Evolutionary conservation across 1,140 invertebrate genomes (phyloP), one percentile per base, ranked within the genome.

Genomic region (Drosophila malerkotliana): DNA sequence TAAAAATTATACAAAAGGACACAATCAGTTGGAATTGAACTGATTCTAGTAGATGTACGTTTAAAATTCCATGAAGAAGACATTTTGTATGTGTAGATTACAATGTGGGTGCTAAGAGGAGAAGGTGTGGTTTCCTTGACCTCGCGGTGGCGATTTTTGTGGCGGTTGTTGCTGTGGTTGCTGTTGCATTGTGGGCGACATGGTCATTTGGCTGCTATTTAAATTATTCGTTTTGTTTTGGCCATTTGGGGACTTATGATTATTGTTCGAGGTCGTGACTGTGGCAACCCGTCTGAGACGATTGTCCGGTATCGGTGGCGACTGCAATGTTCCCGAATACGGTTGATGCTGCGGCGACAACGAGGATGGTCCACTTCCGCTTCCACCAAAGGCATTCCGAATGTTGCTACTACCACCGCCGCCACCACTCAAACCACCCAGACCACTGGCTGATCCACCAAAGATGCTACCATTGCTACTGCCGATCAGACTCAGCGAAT

Each of bases 11-110:
- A 85, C 48, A 76, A 58, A 45, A 44, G 59, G 78, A 59, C 47
- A 53, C 57, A 34, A 21, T 32, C 12, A 14, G 57, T 30, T 48
- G 28, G 30, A 26, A 52, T 18, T 52, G 34, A 12, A n/a, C 41
- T 47, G 18, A 21, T 18, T 32, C 28, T 47, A 8, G 10, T 48
- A 34, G 15, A 32, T 51, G 32, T 41, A 61, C 62, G 45, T 57
- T 79, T 83, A 79, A 87, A 88, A 82, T 73, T 79, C 79, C 72
- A 88, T 71, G 63, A 87, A 88, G 83, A 87, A 87, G 83, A 88
- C 83, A 72, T 79, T 83, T 68, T 74, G 58, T 62, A 84, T 57
- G 41, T 67, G 45, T 61, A 52, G 66, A 41, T 58, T 60, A 60
- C 60, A 72, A 41, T 77, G 76, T 51, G 62, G 51, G 49, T 82